These are phyloP conservation scores for Stenopsyche tienmushanensis DNA, from an alignment of 1,140 invertebrate genomes.

Conservation along the genomic window DNA sequence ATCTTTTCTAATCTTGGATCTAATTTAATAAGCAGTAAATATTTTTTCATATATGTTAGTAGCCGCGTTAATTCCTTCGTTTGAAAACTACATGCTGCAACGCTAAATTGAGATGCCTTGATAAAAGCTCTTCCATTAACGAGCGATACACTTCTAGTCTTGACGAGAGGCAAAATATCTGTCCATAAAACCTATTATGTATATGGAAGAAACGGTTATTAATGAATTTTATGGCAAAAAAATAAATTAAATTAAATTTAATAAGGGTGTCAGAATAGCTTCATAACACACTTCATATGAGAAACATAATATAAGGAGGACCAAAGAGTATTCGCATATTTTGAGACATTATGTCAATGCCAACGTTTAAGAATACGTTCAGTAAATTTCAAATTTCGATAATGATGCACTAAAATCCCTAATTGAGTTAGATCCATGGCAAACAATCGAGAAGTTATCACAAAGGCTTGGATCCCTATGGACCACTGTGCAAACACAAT, in stretches of 20 bases:
- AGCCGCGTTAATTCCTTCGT: not conserved
- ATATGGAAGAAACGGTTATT: not conserved
- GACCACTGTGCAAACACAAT: no score
- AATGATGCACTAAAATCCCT: no score
- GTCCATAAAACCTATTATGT: slow-evolving; percentile 1
- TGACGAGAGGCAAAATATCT: slow-evolving; percentile 12
- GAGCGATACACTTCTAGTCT: not conserved
- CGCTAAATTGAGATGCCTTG: not conserved
- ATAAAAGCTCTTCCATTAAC: slow-evolving; percentile 10
- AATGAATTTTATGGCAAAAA: not conserved
- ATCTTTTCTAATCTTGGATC: slow-evolving; percentile 17
- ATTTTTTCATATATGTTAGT: not conserved
- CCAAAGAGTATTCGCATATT: no score
- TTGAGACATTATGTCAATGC: no score
- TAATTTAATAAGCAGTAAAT: not conserved
- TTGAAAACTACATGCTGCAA: slow-evolving; percentile 4
- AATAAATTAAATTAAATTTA: slow-evolving; percentile 20
- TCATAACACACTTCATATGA: no score
- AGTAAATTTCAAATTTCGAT: no score
- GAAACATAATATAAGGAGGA: no score
- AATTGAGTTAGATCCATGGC: no score
- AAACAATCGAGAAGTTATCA: no score
- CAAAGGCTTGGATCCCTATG: no score
- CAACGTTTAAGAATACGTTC: no score
- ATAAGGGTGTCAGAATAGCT: no score